These are phyloP conservation scores for Oxygymnocypris stewartii DNA, from an alignment of 2,113 vertebrate species.

Conservation along the genomic window DNA sequence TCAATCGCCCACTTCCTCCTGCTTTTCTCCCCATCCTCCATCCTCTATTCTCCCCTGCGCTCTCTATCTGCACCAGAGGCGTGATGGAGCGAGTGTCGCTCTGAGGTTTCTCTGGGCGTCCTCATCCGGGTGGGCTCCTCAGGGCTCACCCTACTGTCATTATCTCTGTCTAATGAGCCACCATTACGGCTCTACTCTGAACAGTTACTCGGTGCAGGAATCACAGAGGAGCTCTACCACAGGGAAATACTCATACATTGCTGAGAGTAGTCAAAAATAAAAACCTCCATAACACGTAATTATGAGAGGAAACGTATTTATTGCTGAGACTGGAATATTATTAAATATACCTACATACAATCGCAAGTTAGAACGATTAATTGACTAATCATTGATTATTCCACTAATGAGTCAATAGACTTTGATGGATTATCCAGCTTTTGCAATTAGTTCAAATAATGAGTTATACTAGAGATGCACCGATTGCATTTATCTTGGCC, in stretches of 20 bases:
- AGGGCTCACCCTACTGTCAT: constrained; percentile 42
- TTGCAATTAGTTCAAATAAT: too few relatives aligned
- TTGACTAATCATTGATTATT: too few relatives aligned
- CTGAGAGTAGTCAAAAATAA: too few relatives aligned
- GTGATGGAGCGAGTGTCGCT: constrained; percentile 33
- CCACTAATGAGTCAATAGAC: too few relatives aligned
- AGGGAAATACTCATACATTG: not conserved
- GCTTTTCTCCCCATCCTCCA: constrained; percentile 15
- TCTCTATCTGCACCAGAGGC: constrained; percentile 45
- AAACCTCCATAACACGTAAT: not conserved
- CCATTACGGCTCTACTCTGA: constrained; percentile 39
- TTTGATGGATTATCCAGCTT: too few relatives aligned
- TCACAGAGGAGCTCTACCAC: constrained; percentile 27
- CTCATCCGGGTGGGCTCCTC: constrained; percentile 29
- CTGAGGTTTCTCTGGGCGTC: constrained; percentile 42
- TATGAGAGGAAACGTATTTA: not conserved
- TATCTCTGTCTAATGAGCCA: constrained; percentile 45
- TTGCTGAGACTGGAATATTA: not conserved
- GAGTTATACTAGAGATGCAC: too few relatives aligned
- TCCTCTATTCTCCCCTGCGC: constrained; percentile 2
- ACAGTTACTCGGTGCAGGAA: constrained; percentile 32
- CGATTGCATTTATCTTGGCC: too few relatives aligned
- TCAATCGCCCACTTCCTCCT: constrained; percentile 11
- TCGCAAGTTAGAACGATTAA: too few relatives aligned
- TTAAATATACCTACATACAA: not conserved